Evolutionary conservation across 2,113 vertebrate genomes (phyloP).

Genomic region (Syngnathoides biaculeatus): DNA sequence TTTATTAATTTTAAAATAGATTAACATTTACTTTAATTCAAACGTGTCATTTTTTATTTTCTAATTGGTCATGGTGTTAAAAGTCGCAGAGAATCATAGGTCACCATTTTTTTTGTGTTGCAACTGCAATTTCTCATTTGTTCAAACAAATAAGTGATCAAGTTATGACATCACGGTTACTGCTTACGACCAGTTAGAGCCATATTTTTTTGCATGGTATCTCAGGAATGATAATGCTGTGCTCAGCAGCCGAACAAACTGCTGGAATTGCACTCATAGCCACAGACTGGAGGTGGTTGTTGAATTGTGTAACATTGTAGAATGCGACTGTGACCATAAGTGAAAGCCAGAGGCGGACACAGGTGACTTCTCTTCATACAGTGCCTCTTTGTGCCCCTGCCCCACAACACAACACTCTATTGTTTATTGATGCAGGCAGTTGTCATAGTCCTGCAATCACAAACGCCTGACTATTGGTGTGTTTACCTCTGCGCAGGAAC

Average conservation of each 20-base stretch:
- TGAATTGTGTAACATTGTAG: conserved; percentile 2
- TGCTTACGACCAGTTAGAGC: background rate
- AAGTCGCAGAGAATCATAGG: background rate
- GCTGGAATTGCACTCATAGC: background rate
- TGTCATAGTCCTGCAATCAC: conserved; percentile 78
- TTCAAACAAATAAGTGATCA: background rate
- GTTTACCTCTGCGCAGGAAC: conserved; percentile 77
- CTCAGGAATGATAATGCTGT: background rate
- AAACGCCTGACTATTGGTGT: conserved; percentile 73
- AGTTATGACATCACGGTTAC: background rate
- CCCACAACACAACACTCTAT: conserved; percentile 56
- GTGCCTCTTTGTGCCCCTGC: conserved; percentile 46
- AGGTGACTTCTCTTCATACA: conserved; percentile 62
- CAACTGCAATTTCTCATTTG: background rate
- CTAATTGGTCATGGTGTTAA: background rate
- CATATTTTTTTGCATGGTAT: background rate
- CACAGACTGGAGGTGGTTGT: background rate
- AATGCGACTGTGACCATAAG: conserved; percentile 22
- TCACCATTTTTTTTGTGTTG: background rate
- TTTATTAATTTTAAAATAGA: background rate
- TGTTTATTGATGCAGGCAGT: conserved; percentile 71
- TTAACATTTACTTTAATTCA: too few species aligned
- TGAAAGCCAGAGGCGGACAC: conserved; percentile 55
- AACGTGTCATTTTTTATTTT: background rate
- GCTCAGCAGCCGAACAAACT: background rate